Evolutionary conservation across 2,888 invertebrate species (phyloP).

Genomic region (Ferrisia virgata): DNA sequence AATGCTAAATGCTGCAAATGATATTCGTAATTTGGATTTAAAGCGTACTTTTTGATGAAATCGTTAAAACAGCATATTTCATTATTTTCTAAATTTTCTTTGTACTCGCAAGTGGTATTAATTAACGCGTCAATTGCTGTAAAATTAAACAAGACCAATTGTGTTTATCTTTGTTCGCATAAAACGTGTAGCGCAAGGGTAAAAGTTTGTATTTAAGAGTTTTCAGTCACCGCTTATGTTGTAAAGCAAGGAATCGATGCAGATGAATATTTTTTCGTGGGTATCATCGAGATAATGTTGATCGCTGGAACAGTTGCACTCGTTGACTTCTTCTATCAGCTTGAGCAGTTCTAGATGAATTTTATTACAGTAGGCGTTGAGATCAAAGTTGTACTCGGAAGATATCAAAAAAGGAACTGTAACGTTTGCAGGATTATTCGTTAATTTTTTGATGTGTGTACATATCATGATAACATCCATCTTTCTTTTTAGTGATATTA

Average conservation of each 20-base stretch:
- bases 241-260: not conserved
- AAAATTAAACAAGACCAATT: not conserved
- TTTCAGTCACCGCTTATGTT: not conserved
- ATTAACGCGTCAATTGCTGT: not conserved
- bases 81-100: not conserved
- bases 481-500: too few relatives aligned
- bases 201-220: not conserved
- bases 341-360: not conserved
- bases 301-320: not conserved
- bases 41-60: conserved; percentile 12
- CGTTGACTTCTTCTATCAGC: not conserved
- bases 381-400: not conserved
- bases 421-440: not conserved
- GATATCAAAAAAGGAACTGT: not conserved
- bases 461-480: too few relatives aligned
- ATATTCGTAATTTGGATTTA: not conserved
- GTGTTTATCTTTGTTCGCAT: not conserved
- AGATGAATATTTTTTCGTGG: not conserved
- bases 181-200: not conserved
- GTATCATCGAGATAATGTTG: not conserved
- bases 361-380: not conserved
- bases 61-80: conserved; percentile 1
- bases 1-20: conserved; percentile 5
- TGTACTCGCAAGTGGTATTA: not conserved
- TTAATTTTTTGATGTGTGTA: too few relatives aligned